Evolutionary conservation across 2,797 vertebrate species (phyloP).

Genomic region (Ambastaia sidthimunki): DNA sequence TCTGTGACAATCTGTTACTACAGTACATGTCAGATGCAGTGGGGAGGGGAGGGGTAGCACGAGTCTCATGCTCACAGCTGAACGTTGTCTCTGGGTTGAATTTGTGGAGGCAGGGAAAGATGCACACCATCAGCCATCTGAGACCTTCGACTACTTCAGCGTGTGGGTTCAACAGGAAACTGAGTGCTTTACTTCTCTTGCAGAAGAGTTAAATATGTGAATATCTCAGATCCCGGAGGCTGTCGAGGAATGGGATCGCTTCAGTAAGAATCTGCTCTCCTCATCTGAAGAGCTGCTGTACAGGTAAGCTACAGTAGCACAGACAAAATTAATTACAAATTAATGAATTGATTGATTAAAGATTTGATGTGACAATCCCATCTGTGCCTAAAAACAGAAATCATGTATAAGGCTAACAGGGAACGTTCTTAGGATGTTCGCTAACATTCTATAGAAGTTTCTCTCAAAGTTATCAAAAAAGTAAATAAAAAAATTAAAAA

Average conservation of each 20-base stretch:
- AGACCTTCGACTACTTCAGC: not conserved
- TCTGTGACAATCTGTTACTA: not conserved
- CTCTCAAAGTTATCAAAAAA: too few species aligned
- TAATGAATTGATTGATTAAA: too few species aligned
- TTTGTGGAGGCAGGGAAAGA: not conserved
- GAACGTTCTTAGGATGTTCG: too few species aligned
- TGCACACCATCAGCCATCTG: not conserved
- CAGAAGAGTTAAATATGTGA: not conserved
- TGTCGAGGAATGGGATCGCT: not conserved
- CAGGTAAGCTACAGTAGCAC: not conserved
- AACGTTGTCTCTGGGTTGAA: not conserved
- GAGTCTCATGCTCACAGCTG: not conserved
- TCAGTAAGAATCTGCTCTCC: not conserved
- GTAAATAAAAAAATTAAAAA: too few species aligned
- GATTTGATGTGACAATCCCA: too few species aligned
- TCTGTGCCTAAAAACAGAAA: too few species aligned
- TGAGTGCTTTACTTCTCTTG: too few species aligned
- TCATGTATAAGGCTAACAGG: too few species aligned
- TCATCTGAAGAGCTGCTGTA: not conserved
- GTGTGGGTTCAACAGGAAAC: not conserved
- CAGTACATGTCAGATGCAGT: not conserved
- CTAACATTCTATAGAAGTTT: too few species aligned
- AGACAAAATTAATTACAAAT: not conserved
- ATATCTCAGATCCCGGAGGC: not conserved
- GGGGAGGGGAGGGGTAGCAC: constrained; percentile 1